Evolutionary conservation across 2,888 invertebrate genomes (phyloP).

Genomic region (Octodonta nipae): DNA sequence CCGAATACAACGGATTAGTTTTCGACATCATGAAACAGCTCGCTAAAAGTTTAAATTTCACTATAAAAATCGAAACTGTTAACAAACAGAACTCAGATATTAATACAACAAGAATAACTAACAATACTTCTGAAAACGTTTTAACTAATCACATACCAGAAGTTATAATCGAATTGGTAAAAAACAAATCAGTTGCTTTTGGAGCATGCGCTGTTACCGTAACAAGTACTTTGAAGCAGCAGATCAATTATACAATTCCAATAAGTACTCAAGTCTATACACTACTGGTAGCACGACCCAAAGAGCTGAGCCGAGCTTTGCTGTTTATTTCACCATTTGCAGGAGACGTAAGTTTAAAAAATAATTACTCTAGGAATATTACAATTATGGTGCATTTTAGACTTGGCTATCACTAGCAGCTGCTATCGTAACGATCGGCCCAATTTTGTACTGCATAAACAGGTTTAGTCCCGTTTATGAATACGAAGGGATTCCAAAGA

Average conservation of each 20-base stretch:
- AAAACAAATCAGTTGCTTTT: conserved; percentile 40
- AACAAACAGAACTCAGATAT: conserved; percentile 11
- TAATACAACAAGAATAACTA: conserved; percentile 26
- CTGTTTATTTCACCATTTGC: conserved; percentile 75
- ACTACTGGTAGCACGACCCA: conserved; percentile 65
- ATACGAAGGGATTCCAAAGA: conserved; percentile 42
- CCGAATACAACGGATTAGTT: conserved; percentile 54
- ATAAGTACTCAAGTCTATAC: conserved; percentile 68
- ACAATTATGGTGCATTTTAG: conserved; percentile 35
- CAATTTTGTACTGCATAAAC: conserved; percentile 60
- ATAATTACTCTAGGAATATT: conserved; percentile 43
- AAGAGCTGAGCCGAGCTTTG: conserved; percentile 66
- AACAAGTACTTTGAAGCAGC: conserved; percentile 36
- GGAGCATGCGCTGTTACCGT: conserved; percentile 49
- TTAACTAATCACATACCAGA: conserved; percentile 12
- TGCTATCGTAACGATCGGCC: conserved; percentile 65
- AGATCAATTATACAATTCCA: conserved; percentile 65
- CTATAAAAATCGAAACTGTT: conserved; percentile 40
- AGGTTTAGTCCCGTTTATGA: conserved; percentile 59
- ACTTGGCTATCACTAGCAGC: conserved; percentile 70
- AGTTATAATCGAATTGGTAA: conserved; percentile 38
- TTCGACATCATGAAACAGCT: conserved; percentile 70
- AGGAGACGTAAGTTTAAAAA: conserved; percentile 45
- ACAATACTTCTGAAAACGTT: conserved; percentile 3
- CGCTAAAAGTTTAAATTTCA: conserved; percentile 66